phyloP scores from a whole-genome alignment of 2,797 vertebrate genomes.

The Anniella stebbinsi region DNA sequence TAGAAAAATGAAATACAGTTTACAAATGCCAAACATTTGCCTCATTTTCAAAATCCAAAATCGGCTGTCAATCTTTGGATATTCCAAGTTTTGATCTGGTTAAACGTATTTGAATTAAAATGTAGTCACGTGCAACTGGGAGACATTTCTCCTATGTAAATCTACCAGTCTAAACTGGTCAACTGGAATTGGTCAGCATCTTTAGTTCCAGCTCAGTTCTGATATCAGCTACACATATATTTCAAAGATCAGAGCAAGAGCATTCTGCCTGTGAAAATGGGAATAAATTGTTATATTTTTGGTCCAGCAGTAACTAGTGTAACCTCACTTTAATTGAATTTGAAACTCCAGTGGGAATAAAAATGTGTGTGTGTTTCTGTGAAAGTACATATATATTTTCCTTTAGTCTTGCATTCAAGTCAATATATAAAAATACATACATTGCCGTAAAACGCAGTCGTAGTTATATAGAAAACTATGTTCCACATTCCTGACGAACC shows the following conservation, averaged over 20 bases:
- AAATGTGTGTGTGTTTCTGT: too few relatives aligned
- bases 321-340: not conserved
- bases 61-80: not conserved
- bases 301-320: not conserved
- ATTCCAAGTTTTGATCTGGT: not conserved
- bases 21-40: not conserved
- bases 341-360: too few relatives aligned
- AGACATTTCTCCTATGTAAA: not conserved
- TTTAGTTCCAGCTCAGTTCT: not conserved
- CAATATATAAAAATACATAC: constrained; percentile 60
- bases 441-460: constrained; percentile 76
- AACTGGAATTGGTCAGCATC: not conserved
- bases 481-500: constrained; percentile 63
- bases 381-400: not conserved
- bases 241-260: not conserved
- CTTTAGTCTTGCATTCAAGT: not conserved
- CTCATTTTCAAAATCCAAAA: not conserved
- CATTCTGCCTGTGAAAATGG: not conserved
- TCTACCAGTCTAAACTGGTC: not conserved
- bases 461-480: constrained; percentile 71
- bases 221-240: not conserved
- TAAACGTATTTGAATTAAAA: not conserved
- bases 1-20: not conserved
- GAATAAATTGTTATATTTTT: not conserved
- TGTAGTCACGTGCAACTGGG: not conserved